Base-by-base conservation (phyloP, 2,797 vertebrate genomes). In the Morus bassanus region DNA sequence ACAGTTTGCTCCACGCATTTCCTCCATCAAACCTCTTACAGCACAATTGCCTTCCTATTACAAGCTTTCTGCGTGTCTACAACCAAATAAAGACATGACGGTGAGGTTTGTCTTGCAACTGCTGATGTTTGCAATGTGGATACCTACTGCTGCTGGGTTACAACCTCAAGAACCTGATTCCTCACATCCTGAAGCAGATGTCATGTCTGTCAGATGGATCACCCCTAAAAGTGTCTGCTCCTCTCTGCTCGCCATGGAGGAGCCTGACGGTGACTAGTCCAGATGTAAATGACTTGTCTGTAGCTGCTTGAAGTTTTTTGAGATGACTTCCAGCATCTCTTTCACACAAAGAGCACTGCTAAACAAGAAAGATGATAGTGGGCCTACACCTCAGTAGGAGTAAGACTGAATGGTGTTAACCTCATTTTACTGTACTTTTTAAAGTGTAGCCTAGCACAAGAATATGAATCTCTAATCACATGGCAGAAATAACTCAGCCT, bases 81-180 rank as follows among this genome's bases (percentile, higher is more conserved):
- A 61, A 51, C 8, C 31, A 77, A 60, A 79, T 37, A 13, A 80
- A 84, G 39, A 74, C 3, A 15, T 11, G 22, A 68, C 37, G 5
- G 22, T 68, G 48, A 86, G 12, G 7, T 88, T 80, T 91, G n/a
- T 33, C 50, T 75, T 17, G n/a, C 27, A 81, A 12, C 22, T 78
- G 21, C 50, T 75, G 53, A 48, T 51, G 17, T 54, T 57, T 80
- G 25, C 35, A 70, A 10, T 28, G 30, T 43, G 48, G 31, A n/a
- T 54, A 61, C 16, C n/a, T 86, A 46, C 2, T 0, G 3, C 15
- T 86, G 37, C 39, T 2, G 4, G 22, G 18, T 50, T 45, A 37
- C 65, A 77, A 11, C 8, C 11, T 84, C 24, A 70, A 64, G 23
- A 68, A 8, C 13, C 37, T 64, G 19, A 13, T 35, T 84, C 19